Conservation (phyloP, 2,113 vertebrate species). For the Brachypteracias leptosomus region DNA sequence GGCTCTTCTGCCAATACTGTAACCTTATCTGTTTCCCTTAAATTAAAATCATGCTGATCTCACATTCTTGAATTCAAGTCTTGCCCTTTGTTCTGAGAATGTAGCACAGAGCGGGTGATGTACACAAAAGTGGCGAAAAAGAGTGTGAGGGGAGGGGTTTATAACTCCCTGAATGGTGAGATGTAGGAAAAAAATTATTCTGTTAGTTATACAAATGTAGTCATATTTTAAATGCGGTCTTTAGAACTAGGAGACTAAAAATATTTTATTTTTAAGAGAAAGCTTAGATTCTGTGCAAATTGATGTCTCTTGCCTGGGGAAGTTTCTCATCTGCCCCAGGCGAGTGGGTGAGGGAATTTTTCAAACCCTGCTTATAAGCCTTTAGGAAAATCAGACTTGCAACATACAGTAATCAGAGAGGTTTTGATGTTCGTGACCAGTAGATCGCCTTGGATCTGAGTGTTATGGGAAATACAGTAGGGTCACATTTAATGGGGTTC, state of each 20-base stretch:
- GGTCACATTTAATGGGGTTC: constrained; percentile 8
- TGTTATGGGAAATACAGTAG: background rate
- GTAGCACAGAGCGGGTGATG: background rate
- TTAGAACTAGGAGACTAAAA: constrained; percentile 28
- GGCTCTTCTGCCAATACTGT: background rate
- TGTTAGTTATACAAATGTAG: constrained; percentile 1
- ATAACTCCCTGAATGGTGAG: background rate
- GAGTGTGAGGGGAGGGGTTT: background rate
- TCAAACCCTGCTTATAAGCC: constrained; percentile 51
- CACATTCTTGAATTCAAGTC: background rate
- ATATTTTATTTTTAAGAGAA: constrained; percentile 35
- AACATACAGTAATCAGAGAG: constrained; percentile 38
- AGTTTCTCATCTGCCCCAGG: constrained; percentile 49
- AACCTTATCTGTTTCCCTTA: background rate
- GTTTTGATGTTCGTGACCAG: constrained; percentile 50
- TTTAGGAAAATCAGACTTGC: constrained; percentile 36
- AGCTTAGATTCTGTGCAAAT: constrained; percentile 39
- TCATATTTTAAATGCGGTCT: background rate
- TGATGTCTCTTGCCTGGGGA: constrained; percentile 60
- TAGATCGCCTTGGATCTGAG: background rate
- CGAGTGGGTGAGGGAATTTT: constrained; percentile 36
- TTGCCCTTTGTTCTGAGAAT: background rate
- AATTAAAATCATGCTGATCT: background rate
- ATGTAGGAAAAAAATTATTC: background rate
- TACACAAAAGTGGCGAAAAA: background rate